These are phyloP conservation scores for Stenodera caucasica DNA, from an alignment of 2,888 invertebrate genomes.

Conservation along the genomic window DNA sequence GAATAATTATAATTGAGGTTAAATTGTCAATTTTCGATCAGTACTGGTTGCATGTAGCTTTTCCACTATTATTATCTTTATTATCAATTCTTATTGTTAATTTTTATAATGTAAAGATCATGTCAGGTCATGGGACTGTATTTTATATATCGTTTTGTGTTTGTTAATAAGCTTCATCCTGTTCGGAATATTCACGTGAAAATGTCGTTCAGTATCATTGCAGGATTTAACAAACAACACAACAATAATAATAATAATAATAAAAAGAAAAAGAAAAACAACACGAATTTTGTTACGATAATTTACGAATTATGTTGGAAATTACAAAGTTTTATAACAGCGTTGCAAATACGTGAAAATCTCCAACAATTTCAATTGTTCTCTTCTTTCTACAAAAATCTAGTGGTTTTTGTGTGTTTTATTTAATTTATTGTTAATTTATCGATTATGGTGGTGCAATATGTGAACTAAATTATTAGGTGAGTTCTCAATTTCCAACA, in stretches of 20 bases:
- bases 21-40: no score
- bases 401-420: no score
- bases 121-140: slow-evolving; percentile 27
- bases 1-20: no score
- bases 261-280: no score
- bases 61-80: no score
- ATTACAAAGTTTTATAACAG: slow-evolving; percentile 18
- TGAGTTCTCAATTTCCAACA: background rate
- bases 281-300: background rate
- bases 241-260: no score
- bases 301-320: slow-evolving; percentile 13
- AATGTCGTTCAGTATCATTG: slow-evolving; percentile 18
- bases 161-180: slow-evolving; percentile 29
- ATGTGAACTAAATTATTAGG: slow-evolving; percentile 4
- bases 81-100: no score
- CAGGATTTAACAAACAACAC: slow-evolving; percentile 2
- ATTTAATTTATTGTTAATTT: no score
- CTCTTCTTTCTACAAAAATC: no score
- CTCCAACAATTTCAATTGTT: background rate
- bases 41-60: no score
- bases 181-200: slow-evolving; percentile 25
- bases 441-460: background rate
- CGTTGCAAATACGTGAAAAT: slow-evolving; percentile 10
- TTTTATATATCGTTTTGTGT: slow-evolving; percentile 6
- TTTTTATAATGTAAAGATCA: slow-evolving; percentile 17